These are phyloP conservation scores for Drosophila asahinai DNA, from an alignment of 1,140 invertebrate genomes.

Conservation along the genomic window DNA sequence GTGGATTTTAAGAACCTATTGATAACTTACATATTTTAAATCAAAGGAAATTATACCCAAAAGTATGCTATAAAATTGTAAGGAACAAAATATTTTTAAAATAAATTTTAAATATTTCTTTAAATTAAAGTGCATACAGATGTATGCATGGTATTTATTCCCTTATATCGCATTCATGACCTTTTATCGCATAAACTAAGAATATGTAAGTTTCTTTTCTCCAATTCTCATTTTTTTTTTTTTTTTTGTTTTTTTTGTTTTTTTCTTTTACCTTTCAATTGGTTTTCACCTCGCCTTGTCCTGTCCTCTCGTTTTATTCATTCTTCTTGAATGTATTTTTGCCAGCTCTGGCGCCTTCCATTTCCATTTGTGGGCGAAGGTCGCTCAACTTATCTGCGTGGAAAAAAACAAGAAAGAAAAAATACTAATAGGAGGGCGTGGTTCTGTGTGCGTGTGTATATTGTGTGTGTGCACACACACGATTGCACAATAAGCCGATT, in stretches of 20 bases:
- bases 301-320: conserved; percentile 42
- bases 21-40: neutral
- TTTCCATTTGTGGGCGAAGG: conserved; percentile 75
- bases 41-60: neutral
- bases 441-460: conserved; percentile 30
- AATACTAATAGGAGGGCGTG: conserved; percentile 52
- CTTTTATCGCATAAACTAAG: neutral
- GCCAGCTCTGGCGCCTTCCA: conserved; percentile 10
- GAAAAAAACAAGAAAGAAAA: conserved; percentile 31
- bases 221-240: conserved; percentile 17
- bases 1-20: too few relatives aligned
- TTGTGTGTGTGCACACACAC: conserved; percentile 64
- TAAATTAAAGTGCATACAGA: too few relatives aligned
- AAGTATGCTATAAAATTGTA: neutral
- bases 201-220: neutral
- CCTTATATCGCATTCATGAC: neutral
- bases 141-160: too few relatives aligned
- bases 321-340: conserved; percentile 13
- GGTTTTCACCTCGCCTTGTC: conserved; percentile 54
- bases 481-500: conserved; percentile 77
- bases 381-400: conserved; percentile 77
- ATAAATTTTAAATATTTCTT: neutral
- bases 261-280: conserved; percentile 56
- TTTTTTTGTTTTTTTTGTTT: conserved; percentile 16
- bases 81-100: neutral